phyloP scores from a whole-genome alignment of 2,888 invertebrate species.

The Lithophane ornitopus region DNA sequence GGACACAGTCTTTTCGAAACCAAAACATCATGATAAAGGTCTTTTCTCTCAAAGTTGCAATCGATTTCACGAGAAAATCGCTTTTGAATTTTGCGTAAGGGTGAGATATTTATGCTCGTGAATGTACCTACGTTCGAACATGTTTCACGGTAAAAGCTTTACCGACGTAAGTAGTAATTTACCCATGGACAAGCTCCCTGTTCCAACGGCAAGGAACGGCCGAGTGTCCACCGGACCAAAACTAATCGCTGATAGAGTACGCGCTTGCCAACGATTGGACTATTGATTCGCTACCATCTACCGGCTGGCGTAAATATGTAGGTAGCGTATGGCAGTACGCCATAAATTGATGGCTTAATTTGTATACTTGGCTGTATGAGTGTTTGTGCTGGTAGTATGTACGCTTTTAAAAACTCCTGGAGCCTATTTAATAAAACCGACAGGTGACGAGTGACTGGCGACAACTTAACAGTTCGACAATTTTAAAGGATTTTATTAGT shows the following conservation, averaged over 20 bases:
- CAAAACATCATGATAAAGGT: neutral
- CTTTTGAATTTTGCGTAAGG: neutral
- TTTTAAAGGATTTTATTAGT: neutral
- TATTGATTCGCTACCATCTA: constrained; percentile 83
- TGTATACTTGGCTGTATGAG: constrained; percentile 37
- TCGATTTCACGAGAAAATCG: neutral
- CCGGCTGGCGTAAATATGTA: constrained; percentile 65
- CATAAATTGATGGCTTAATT: constrained; percentile 63
- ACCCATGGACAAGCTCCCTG: constrained; percentile 72
- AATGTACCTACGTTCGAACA: constrained; percentile 19
- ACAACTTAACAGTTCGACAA: too few species aligned
- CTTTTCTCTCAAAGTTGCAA: neutral
- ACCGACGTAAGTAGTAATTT: constrained; percentile 75
- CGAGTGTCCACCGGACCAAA: constrained; percentile 86
- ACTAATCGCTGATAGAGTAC: constrained; percentile 90
- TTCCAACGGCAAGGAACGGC: constrained; percentile 78
- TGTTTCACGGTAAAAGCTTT: constrained; percentile 61
- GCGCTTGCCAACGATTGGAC: constrained; percentile 86
- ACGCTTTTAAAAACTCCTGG: neutral
- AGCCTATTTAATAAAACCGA: neutral
- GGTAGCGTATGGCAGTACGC: constrained; percentile 54
- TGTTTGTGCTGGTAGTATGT: constrained; percentile 3
- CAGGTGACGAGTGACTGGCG: neutral
- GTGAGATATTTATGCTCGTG: constrained; percentile 6
- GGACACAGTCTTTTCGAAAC: neutral